Base-by-base conservation (phyloP, 2,113 vertebrate genomes). In the Labeo catla region DNA sequence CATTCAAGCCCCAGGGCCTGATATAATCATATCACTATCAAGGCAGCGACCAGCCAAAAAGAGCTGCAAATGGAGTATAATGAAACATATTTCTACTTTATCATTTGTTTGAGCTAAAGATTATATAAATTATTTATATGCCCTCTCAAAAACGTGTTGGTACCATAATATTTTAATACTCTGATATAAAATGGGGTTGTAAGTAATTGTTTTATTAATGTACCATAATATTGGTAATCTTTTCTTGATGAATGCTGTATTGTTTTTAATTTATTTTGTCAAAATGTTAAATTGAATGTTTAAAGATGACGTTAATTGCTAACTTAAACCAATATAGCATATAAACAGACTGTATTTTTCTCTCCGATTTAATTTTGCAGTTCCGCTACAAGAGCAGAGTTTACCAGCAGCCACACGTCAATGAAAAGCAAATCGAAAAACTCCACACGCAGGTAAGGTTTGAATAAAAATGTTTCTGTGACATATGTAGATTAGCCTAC, bases 311-410 rank as follows among this genome's bases (percentile, higher is more conserved):
- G 34, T 15, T 28, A 9, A 49, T 50, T 52, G 9, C 8, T 34
- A 68, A 52, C 50, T 50, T 11, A 9, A 81, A 50, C 78, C 8
- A 78, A 39, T 16, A 1, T 3, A 54, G 16, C 52, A 54, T 76
- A 54, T 45, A 52, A 13, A n/a, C 23, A 15, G 52, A n/a, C 52
- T 15, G 13, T 34, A 4, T 65, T 10, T 21, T 43, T 23, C 11
- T 52, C 21, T 61, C 16, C 43, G 54, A 43, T 59, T 86, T 72
- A 36, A 52, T 82, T 76, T 84, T 70, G 4, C 76, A 91, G 91
- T 91, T 91, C 73, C 91, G 91, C 50, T 91, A 91, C 81, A 91
- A 91, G 78, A 91, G 88, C 77, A 84, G 91, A 74, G 91, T 91
- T 16, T 91, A 91, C 85, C 82, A 91, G 84, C 90, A 91, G 45